Evolutionary conservation across 2,113 vertebrate species (phyloP), one percentile per base, ranked within the genome.

Genomic region (Chamaetylas fuelleborni): DNA sequence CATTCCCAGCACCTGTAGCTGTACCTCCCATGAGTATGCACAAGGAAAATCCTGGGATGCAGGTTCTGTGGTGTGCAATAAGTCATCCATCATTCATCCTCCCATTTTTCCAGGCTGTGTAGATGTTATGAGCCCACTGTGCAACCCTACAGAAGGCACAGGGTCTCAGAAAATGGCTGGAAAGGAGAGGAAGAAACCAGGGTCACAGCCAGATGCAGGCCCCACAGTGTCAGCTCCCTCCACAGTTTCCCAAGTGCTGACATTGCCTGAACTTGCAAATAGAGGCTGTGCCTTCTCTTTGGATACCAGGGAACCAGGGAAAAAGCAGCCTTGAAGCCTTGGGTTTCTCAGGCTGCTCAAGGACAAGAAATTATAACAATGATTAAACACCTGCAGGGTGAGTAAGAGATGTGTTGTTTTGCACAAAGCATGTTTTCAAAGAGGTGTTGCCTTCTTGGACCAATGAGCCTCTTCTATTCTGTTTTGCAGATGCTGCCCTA

Each of bases 191-290:
- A 62, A 54, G 62, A 90, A 70, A 33, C 2, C 29, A 34, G 5
- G 4, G 18, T 47, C 31, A 14, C 1, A 1, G 29, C 11, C n/a
- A 81, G 61, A 33, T 28, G 19, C 33, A 71, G 56, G 3, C 4
- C 19, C 8, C 25, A 17, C 0, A 0, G 22, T 8, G 14, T 66
- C 61, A 62, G 47, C 8, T 42, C n/a, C 87, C n/a, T 33, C 9
- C 34, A 22, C 13, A 8, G 9, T 12, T 66, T 73, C 13, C 45
- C 15, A 42, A 50, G n/a, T 4, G 8, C 9, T 31, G 17, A 24
- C 25, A 8, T 31, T 31, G 7, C 25, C 50, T 78, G 64, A 54
- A 40, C 15, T 45, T 57, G 42, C 23, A 54, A 77, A 80, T 1
- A 61, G 24, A 71, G 22, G 17, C 19, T 54, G 38, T 3, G 8